Evolutionary conservation across 2,888 invertebrate species (phyloP), one percentile per base, ranked within the genome.

Genomic region (Shargacucullia verbasci): DNA sequence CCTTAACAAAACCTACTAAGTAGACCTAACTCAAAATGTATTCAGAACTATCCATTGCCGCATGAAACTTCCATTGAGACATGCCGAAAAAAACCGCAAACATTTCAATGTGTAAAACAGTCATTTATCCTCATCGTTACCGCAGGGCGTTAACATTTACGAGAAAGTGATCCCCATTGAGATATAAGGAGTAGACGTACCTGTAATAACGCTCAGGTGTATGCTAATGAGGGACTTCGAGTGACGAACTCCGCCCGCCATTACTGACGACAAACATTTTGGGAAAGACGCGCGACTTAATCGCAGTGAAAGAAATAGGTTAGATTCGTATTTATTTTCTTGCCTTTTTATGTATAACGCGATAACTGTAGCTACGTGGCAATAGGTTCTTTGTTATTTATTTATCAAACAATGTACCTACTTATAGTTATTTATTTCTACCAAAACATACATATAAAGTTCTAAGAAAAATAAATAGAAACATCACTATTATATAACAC

Each of bases 181-280:
- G 71, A 79, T 78, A 70, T 80, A 76, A 79, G 72, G 62, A 72
- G 63, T n/a, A n/a, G n/a, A n/a, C n/a, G n/a, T 73, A 75, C 20
- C 20, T 79, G 76, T 81, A 77, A 78, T 79, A 79, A 76, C 72
- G 59, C 73, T 78, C 78, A 80, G 81, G 78, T 81, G 76, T 79
- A 80, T 76, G 64, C 64, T 70, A 79, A 80, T 77, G 66, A 70
- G 64, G 59, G 53, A 67, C 55, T 73, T 72, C 60, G 54, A 59
- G 60, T 68, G 73, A 70, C 59, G 54, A 49, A 55, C 49, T 62
- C 40, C 46, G 31, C n/a, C 59, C 15, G 35, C 40, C 62, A 61
- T 76, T 68, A 70, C 69, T 40, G 59, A 55, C 59, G 49, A 59
- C 48, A 59, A 64, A 61, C 56, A 50, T 64, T 40, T n/a, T 7